Evolutionary conservation across 1,140 invertebrate genomes (phyloP), one percentile per base, ranked within the genome.

Genomic region (Whitmania pigra): DNA sequence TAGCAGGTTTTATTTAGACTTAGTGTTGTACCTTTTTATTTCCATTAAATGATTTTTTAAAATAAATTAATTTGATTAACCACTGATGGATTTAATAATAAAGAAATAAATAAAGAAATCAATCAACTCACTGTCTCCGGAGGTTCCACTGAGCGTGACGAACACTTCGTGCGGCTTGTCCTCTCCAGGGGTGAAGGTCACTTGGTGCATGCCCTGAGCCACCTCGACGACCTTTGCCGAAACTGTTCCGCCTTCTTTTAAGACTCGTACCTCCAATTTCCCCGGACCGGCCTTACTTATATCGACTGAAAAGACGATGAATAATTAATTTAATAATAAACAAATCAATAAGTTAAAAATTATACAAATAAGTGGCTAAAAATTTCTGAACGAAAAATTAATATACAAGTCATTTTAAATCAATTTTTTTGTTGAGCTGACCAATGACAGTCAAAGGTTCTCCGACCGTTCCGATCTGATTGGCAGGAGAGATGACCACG

Each of bases 131-230:
- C 93, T 92, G 79, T 89, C 88, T 22, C 98, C 92, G 71, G 91
- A 91, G 84, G 95, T 91, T 67, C 91, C 91, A 82, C 98, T 98
- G 83, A 99, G 97, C 83, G 94, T 97, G 73, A 99, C 97, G 82
- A 97, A 94, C 76, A 99, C 94, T 75, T 90, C 86, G 84, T 99
- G 94, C 40, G 91, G 87, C 77, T 93, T 93, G 13, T 89, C 86
- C 73, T 89, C 86, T 79, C 96, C 93, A n/a, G 96, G 95, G 17
- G 92, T 90, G 83, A 98, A 99, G 70, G 90, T 87, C 53, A 73
- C 93, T 63, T 91, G 90, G 82, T 96, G 97, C 75, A 92, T 88
- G 78, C 97, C 93, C 29, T 92, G 89, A 17, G 22, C 90, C n/a
- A 92, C 92, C 81, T 95, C 92, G 31, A 97, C 94, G 87, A 95